phyloP scores from a whole-genome alignment of 2,888 invertebrate genomes.

The Leptopilina drosophilae region DNA sequence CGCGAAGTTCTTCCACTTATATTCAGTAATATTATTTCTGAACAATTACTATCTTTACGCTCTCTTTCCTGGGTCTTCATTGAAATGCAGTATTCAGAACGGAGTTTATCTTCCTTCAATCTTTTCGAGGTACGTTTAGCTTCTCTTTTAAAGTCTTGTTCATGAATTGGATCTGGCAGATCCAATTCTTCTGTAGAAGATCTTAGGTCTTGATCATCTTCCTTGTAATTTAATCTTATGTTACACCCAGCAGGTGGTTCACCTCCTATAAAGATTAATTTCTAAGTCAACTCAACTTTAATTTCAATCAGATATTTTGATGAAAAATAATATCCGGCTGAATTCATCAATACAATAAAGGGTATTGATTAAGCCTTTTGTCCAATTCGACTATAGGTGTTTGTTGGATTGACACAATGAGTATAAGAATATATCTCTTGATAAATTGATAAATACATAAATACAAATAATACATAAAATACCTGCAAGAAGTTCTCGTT shows the following conservation, averaged over 20 bases:
- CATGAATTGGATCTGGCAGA: constrained; percentile 84
- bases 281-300: not conserved
- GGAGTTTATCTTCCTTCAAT: constrained; percentile 71
- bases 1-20: constrained; percentile 87
- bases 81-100: constrained; percentile 74
- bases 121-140: constrained; percentile 73
- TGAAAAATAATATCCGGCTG: too few species aligned
- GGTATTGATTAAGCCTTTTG: too few species aligned
- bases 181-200: constrained; percentile 93
- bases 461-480: too few species aligned
- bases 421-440: too few species aligned
- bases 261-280: constrained; percentile 60
- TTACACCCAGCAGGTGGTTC: constrained; percentile 72
- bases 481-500: constrained; percentile 86
- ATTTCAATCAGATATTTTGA: too few species aligned
- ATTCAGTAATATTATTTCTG: constrained; percentile 86
- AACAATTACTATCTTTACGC: constrained; percentile 86
- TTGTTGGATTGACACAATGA: too few species aligned
- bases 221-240: constrained; percentile 78
- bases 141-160: constrained; percentile 71
- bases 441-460: not conserved
- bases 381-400: too few species aligned
- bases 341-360: too few species aligned
- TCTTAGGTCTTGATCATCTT: constrained; percentile 90
- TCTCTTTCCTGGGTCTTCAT: constrained; percentile 79